Base-by-base conservation (phyloP, 1,140 invertebrate genomes). In the Pollicipes pollicipes region DNA sequence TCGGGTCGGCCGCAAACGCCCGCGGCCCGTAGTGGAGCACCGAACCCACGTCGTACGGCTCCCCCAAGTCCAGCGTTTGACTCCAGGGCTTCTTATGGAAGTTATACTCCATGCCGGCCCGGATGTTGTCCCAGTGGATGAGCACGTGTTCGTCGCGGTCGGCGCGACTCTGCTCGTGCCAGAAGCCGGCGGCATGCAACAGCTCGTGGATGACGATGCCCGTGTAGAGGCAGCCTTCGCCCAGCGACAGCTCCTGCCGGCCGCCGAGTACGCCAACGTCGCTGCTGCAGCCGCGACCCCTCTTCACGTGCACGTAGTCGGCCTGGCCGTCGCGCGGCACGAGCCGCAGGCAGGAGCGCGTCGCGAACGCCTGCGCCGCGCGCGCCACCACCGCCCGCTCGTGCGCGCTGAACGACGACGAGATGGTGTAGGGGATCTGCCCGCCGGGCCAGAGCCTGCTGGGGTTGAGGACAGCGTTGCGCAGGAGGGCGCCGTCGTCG, bases 171-270 rank as follows among this genome's bases (percentile, higher is more conserved):
- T 78, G 77, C 69, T 78, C 76, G 70, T 78, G 77, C 35, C 68
- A 72, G 71, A 77, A 77, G 17, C 72, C 80, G 64, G 80, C 73
- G 0, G 79, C 76, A 70, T 82, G 81, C 21, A 79, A 79, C 17
- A 82, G 75, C 73, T 82, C 81, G 70, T 81, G 81, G 10, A 73
- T 64, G 17, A 77, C 75, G 27, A 75, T 76, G 73, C 87, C 87
- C 0, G 81, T 80, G 45, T 77, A 76, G 0, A 90, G 80, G 76
- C 91, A 93, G 3, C 88, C 88, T 0, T 88, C 88, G 0, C 82
- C 82, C 2, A 83, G 74, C 0, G 81, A 82, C 21, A 83, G 73
- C 0, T 74, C 74, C 73, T 84, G 83, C 0, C 73, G 73, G 24
- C 83, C 81, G 6, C 81, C 80, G 66, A 77, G 78, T 31, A 82